phyloP scores from a whole-genome alignment of 2,888 invertebrate genomes.

The Synergus umbraculus region DNA sequence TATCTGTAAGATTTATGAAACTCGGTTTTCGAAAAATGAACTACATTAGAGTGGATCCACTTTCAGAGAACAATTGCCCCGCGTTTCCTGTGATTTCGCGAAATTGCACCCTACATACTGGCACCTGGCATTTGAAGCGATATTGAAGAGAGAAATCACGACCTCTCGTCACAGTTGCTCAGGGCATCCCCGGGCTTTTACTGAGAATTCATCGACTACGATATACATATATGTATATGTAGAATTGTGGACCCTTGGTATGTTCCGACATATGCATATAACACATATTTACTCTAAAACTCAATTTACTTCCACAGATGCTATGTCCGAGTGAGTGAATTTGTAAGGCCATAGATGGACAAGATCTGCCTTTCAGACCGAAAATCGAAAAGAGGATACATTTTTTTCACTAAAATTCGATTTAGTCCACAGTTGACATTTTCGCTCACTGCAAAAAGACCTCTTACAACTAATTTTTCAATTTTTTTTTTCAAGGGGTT shows the following conservation, averaged over 20 bases:
- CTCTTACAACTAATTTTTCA: too few species aligned
- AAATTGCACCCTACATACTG: slow-evolving; percentile 17
- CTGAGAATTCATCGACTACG: slow-evolving; percentile 8
- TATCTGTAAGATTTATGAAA: too few species aligned
- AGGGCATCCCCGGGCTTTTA: slow-evolving; percentile 2
- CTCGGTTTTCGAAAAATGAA: neutral
- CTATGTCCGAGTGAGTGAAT: slow-evolving; percentile 25
- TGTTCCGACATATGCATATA: neutral
- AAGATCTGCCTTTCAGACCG: neutral
- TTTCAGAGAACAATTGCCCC: slow-evolving; percentile 30
- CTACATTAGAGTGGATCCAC: slow-evolving; percentile 23
- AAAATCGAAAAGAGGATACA: neutral
- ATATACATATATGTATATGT: neutral
- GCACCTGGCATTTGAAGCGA: slow-evolving; percentile 31
- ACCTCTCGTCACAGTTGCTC: slow-evolving; percentile 32
- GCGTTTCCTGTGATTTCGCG: slow-evolving; percentile 28
- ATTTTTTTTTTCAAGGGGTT: too few species aligned
- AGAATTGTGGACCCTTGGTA: neutral
- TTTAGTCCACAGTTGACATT: neutral
- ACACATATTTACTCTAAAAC: slow-evolving; percentile 22
- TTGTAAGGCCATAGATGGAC: neutral
- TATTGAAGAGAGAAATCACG: slow-evolving; percentile 27
- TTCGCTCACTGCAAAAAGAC: too few species aligned
- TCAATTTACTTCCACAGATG: slow-evolving; percentile 20
- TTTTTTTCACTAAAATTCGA: neutral